phyloP scores from a whole-genome alignment of 35 echinoderm and acorn worm species.

The Amphiura filiformis region DNA sequence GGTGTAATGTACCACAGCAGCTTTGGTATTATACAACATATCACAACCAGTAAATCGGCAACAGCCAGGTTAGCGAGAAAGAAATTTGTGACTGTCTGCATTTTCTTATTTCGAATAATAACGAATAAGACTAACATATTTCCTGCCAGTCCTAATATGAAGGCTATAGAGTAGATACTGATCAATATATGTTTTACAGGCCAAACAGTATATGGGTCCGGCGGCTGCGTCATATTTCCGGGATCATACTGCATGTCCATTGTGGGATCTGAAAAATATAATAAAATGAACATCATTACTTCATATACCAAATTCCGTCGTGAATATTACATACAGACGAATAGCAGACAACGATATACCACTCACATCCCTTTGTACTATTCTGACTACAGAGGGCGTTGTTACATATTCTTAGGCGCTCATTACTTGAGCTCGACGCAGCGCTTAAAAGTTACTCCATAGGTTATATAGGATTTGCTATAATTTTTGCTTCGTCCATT shows the following conservation, averaged over 20 bases:
- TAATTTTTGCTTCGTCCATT: too few species aligned
- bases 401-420: too few species aligned
- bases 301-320: too few species aligned
- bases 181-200: slow-evolving; percentile 58
- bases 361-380: too few species aligned
- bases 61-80: slow-evolving; percentile 82
- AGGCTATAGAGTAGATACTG: slow-evolving; percentile 44
- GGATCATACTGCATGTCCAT: neutral
- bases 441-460: too few species aligned
- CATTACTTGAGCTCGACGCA: too few species aligned
- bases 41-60: slow-evolving; percentile 66
- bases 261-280: neutral
- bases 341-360: too few species aligned
- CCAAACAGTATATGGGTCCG: slow-evolving; percentile 47
- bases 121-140: slow-evolving; percentile 87
- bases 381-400: too few species aligned
- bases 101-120: slow-evolving; percentile 65
- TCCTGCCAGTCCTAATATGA: slow-evolving; percentile 59
- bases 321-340: too few species aligned
- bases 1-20: slow-evolving; percentile 45
- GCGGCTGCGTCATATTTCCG: neutral
- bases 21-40: slow-evolving; percentile 74
- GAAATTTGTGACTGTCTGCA: slow-evolving; percentile 90
- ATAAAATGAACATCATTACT: too few species aligned
- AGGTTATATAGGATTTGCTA: too few species aligned